phyloP scores from a whole-genome alignment of 2,888 invertebrate genomes.

The Anoplius nigerrimus region DNA sequence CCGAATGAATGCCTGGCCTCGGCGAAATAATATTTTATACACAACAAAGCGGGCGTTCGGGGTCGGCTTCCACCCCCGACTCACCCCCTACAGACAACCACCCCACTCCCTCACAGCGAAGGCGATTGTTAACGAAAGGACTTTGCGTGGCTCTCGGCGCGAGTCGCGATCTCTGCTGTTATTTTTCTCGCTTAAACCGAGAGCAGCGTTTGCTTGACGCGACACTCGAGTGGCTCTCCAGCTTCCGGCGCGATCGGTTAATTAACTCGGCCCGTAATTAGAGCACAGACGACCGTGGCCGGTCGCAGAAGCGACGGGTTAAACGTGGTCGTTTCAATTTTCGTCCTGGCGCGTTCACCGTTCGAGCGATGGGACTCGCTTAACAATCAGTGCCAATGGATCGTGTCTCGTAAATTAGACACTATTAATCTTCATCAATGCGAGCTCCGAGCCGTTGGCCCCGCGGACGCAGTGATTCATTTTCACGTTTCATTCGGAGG shows the following conservation, averaged over 20 bases:
- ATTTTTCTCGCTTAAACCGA: slow-evolving; percentile 9
- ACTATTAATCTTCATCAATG: slow-evolving; percentile 55
- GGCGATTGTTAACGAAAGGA: slow-evolving; percentile 68
- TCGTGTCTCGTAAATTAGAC: slow-evolving; percentile 40
- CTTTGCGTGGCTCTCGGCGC: slow-evolving; percentile 45
- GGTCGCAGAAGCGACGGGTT: no score
- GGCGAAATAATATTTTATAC: slow-evolving; percentile 71
- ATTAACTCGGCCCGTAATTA: background rate
- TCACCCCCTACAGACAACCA: slow-evolving; percentile 14
- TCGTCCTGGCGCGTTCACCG: slow-evolving; percentile 23
- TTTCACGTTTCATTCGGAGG: slow-evolving; percentile 38
- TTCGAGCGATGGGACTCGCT: slow-evolving; percentile 38
- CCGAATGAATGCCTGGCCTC: slow-evolving; percentile 65
- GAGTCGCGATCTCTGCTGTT: slow-evolving; percentile 28
- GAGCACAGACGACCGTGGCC: no score
- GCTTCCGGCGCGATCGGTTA: background rate
- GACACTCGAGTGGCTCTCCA: background rate
- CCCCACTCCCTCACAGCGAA: no score
- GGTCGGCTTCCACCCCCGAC: slow-evolving; percentile 25
- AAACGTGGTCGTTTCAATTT: slow-evolving; percentile 28
- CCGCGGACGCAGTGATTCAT: slow-evolving; percentile 16
- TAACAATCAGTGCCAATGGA: slow-evolving; percentile 49
- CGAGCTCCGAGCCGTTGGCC: slow-evolving; percentile 18
- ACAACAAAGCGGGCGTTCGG: slow-evolving; percentile 62
- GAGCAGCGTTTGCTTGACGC: no score